Evolutionary conservation across 2,888 invertebrate genomes (phyloP).

Genomic region (Itoplectis maculator): DNA sequence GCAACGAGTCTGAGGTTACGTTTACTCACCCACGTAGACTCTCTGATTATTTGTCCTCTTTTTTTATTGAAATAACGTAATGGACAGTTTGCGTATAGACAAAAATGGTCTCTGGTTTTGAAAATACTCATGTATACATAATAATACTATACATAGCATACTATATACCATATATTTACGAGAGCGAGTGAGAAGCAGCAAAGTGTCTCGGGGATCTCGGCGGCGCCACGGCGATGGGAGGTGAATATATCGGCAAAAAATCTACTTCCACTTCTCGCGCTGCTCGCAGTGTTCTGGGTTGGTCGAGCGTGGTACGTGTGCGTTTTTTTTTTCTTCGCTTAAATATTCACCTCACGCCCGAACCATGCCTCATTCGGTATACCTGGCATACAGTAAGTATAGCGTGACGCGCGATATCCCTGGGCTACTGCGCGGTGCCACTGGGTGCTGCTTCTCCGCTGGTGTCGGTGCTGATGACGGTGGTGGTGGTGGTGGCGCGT

Average conservation of each 20-base stretch:
- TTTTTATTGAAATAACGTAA: too few species aligned
- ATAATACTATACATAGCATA: too few species aligned
- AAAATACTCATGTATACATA: too few species aligned
- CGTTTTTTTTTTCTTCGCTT: constrained; percentile 56
- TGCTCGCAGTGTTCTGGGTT: constrained; percentile 4
- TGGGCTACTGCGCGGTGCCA: constrained; percentile 9
- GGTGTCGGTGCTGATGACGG: too few species aligned
- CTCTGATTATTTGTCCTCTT: too few species aligned
- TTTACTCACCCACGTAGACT: too few species aligned
- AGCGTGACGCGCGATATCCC: constrained; percentile 49
- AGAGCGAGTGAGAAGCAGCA: neutral
- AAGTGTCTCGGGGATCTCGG: neutral
- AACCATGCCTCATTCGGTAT: constrained; percentile 69
- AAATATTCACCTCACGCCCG: constrained; percentile 72
- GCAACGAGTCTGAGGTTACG: too few species aligned
- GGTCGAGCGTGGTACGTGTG: constrained; percentile 5
- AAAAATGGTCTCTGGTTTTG: neutral
- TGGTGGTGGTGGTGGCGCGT: constrained; percentile 28
- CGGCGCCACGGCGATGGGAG: neutral
- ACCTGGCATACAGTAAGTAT: constrained; percentile 50
- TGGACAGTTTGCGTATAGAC: too few species aligned
- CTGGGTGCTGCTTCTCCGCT: constrained; percentile 11
- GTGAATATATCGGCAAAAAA: constrained; percentile 66
- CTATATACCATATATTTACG: neutral
- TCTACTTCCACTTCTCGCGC: constrained; percentile 56